Conservation (phyloP, 30 jellyfish, hydroid and myxozoan species). For the Sanderia malayensis region DNA sequence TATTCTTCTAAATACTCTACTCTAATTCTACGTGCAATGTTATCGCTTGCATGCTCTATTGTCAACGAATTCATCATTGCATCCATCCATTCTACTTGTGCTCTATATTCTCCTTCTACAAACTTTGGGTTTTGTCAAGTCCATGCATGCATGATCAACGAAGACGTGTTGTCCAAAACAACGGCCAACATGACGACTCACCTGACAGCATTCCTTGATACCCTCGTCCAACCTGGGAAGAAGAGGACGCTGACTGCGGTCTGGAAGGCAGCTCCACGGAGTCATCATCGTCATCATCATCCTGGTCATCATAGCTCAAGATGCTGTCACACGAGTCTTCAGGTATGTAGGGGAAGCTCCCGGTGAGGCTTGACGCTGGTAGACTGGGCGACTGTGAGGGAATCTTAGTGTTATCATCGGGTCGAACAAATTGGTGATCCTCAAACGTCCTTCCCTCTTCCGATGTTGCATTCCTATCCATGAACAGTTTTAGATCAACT, state of each 20-base stretch:
- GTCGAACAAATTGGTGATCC: conserved; percentile 55
- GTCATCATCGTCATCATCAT: conserved; percentile 49
- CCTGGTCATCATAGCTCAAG: conserved; percentile 44
- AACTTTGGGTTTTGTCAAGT: too few species aligned
- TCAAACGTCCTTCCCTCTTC: conserved; percentile 17
- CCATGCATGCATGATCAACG: too few species aligned
- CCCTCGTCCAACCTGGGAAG: background rate
- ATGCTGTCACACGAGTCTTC: conserved; percentile 78
- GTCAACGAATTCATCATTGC: too few species aligned
- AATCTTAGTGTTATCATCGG: conserved; percentile 43
- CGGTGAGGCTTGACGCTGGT: background rate
- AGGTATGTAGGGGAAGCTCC: conserved; percentile 48
- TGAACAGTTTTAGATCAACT: conserved; percentile 27
- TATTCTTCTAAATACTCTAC: too few species aligned
- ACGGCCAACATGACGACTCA: too few species aligned
- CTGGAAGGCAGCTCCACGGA: conserved; percentile 12
- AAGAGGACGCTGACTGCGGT: conserved; percentile 1
- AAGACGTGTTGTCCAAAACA: too few species aligned
- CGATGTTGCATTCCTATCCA: conserved; percentile 50
- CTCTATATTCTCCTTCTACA: too few species aligned
- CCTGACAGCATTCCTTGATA: conserved; percentile 51
- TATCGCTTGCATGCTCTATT: too few species aligned
- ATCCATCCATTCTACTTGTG: too few species aligned
- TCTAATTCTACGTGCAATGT: too few species aligned
- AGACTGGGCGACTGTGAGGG: conserved; percentile 15